Evolutionary conservation across 2,888 invertebrate genomes (phyloP), one percentile per base, ranked within the genome.

Genomic region (Synanthedon tipuliformis): DNA sequence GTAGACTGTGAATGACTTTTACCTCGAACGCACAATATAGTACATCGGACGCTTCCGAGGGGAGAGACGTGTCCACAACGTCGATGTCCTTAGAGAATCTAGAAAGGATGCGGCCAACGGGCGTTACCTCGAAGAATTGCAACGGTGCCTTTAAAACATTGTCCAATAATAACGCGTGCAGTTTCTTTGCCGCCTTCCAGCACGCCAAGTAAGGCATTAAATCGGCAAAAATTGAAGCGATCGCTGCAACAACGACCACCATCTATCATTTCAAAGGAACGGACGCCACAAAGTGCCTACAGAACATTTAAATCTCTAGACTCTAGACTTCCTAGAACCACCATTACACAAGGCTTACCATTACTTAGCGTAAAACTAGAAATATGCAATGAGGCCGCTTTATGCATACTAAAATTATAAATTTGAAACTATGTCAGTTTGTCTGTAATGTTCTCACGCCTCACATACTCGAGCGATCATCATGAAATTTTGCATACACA

Each of bases 121-220:
- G 94, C 53, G 94, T 94, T 64, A 91, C 91, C 78, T 95, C 94
- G 84, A 93, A 94, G 86, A 94, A 91, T 70, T 90, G 89, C 85
- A 93, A 89, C 53, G 94, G 93, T 68, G 91, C 89, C 69, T 89
- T 89, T 61, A 94, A 72, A 59, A 93, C 89, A 69, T 89, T 89
- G 54, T 71, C 65, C 69, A 94, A 81, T 74, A 94, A 80, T 51
- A 75, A 70, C 58, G 76, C 73, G 83, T 92, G 92, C 70, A 92
- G 81, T 52, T 80, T 68, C 68, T 73, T 76, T 65, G 94, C 92
- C 62, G 94, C 94, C 61, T 87, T 83, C 89, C 91, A 89, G 88
- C 92, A 82, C 76, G 92, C 93, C 85, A 93, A 80, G 73, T 89
- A 90, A 58, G 92, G 91, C 74, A 89, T 85, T 83, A 93, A 83